Conservation (phyloP, 2,113 vertebrate species). For the Miniopterus natalensis region DNA sequence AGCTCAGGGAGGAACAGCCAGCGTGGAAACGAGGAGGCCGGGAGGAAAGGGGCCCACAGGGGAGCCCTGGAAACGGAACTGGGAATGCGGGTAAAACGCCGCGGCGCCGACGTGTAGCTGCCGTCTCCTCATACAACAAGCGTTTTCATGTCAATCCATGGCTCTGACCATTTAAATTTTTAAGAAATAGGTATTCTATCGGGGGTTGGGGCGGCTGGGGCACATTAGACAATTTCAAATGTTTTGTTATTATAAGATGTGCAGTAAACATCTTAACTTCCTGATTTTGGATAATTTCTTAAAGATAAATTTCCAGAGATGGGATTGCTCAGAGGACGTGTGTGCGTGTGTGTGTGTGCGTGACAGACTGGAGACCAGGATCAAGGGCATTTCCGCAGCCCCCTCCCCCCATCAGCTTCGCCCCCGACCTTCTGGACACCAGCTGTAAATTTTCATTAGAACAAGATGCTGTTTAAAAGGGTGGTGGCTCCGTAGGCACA, state of each 20-base stretch:
- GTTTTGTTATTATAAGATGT: constrained; percentile 26
- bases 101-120: neutral
- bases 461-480: constrained; percentile 44
- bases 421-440: neutral
- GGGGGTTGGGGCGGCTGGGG: neutral
- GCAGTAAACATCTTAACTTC: neutral
- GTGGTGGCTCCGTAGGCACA: neutral
- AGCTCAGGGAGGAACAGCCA: too few relatives aligned
- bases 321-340: neutral
- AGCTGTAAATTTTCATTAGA: constrained; percentile 29
- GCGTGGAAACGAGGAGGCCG: too few relatives aligned
- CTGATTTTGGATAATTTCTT: neutral
- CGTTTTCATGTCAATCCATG: neutral
- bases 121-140: neutral
- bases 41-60: too few relatives aligned
- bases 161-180: constrained; percentile 40
- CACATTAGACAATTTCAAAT: neutral
- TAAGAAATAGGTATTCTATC: neutral
- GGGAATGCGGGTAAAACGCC: too few relatives aligned
- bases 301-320: constrained; percentile 14
- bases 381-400: neutral
- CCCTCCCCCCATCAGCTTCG: neutral
- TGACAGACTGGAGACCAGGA: neutral
- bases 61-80: too few relatives aligned
- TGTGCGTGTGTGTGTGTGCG: neutral